Evolutionary conservation across 2,888 invertebrate species (phyloP), one percentile per base, ranked within the genome.

Genomic region (Neuroscelio doddi): DNA sequence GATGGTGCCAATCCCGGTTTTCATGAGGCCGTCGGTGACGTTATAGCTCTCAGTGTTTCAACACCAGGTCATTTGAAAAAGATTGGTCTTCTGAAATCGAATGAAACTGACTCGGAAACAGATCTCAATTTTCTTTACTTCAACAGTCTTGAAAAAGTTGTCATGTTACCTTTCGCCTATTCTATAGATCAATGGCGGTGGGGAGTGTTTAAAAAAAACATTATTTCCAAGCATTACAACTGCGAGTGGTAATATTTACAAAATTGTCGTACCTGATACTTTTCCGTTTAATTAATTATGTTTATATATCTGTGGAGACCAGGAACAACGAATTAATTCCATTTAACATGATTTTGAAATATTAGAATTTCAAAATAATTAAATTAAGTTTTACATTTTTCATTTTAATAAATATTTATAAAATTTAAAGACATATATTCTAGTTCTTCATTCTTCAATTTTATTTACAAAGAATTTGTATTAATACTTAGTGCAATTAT

Each of bases 161-260:
- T 86, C 0, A 88, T 88, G 70, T 77, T 89, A 12, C 89, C 89
- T 0, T 89, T 86, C 67, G 87, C 86, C 12, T 86, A 87, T 32
- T 76, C 88, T 50, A 84, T 89, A 70, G 89, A 90, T 68, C 84
- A 85, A 51, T 90, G 88, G 87, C 83, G 89, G 10, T 90, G 89
- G 89, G 86, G 86, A 52, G 86, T 89, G n/a, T 90, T 90, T 80
- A 86, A 88, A 0, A 91, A 90, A 0, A 87, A 87, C 64, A 90
- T 89, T 0, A 81, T 85, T 0, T 82, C 87, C 0, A 85, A 87
- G 4, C 86, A 89, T 57, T 91, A 90, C 78, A 91, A 91, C 73
- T 90, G 89, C 64, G 88, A 89, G 77, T 91, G 88, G 87, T 91
- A 57, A 57, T n/a, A n/a, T n/a, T n/a, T n/a, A n/a, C n/a, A n/a